phyloP scores from a whole-genome alignment of 2,797 vertebrate species.

The Pteronotus mesoamericanus region DNA sequence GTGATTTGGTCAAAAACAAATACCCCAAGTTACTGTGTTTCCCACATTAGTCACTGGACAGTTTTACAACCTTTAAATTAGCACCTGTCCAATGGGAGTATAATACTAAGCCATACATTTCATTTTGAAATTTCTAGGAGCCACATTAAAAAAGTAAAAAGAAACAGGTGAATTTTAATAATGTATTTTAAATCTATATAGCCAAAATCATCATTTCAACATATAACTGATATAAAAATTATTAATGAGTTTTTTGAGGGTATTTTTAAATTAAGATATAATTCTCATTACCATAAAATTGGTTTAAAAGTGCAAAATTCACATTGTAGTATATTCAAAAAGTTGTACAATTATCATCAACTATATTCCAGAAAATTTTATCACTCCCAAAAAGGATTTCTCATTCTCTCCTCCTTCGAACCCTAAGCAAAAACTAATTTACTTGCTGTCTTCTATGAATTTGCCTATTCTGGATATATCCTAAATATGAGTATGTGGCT shows the following conservation, averaged over 20 bases:
- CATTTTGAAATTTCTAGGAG: neutral
- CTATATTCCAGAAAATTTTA: neutral
- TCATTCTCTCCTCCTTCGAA: neutral
- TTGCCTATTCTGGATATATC: neutral
- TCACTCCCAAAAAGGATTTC: neutral
- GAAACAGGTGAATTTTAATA: neutral
- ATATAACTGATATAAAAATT: neutral
- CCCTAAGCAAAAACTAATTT: neutral
- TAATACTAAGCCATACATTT: neutral
- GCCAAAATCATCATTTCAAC: neutral
- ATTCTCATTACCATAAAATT: neutral
- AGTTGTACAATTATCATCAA: neutral
- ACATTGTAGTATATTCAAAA: too few relatives aligned
- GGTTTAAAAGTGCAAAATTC: too few relatives aligned
- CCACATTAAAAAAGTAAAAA: too few relatives aligned
- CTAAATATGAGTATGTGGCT: neutral
- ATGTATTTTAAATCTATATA: neutral
- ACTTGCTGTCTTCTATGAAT: neutral
- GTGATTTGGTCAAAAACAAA: neutral
- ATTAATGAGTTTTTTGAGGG: neutral
- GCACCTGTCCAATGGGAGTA: neutral
- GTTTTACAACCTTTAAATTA: neutral
- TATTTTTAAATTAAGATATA: conserved; percentile 13
- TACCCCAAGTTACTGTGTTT: neutral
- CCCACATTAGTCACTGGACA: neutral